Base-by-base conservation (phyloP, 2,888 invertebrate species). In the Thalpophila matura region DNA sequence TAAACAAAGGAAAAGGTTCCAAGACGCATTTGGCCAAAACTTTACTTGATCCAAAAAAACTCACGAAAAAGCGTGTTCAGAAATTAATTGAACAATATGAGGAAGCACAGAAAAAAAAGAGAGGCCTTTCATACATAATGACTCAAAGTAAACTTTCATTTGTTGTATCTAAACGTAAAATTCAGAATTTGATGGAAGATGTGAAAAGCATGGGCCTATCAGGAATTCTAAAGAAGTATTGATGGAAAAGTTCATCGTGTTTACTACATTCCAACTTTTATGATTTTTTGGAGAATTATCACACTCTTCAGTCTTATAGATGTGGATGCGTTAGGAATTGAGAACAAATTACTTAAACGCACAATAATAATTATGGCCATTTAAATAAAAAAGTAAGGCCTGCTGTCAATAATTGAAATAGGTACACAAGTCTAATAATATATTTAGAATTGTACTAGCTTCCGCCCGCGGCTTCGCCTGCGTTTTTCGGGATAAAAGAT, bases 321-420 rank as follows among this genome's bases (percentile, higher is more conserved):
- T 43, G 35, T 85, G 29, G 83, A 86, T 31, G 80, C 77, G 5
- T 63, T 85, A 35, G 80, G 75, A n/a, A 83, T 83, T 42, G 59
- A 83, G 66, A 87, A 82, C 46, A 84, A 81, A 68, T 60, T 80
- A 4, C 33, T 81, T 14, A 85, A 80, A 66, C 62, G 76, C 6
- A 79, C 78, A 29, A 56, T 83, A 4, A 57, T n/a, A n/a, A n/a
- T n/a, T 57, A 26, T 86, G 83, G 83, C 57, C 84, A 26, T 68
- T 84, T 7, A 85, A 83, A 70, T 82, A 70, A 78, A 54, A 14
- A 31, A 42, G n/a, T 27, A 14, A 14, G 7, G 31, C 3, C 46
- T 9, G 18, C n/a, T 18, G 9, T 24, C 2, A 26, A 49, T 18
- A 16, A n/a, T 20, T 10, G 12, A 0, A 29, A 20, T 14, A 38